A percentile compares a stretch with the other conserved stretches of the same genome.
Conservation (phyloP, 2,888 invertebrate species). For the Scaptomyza caliginosa region DNA sequence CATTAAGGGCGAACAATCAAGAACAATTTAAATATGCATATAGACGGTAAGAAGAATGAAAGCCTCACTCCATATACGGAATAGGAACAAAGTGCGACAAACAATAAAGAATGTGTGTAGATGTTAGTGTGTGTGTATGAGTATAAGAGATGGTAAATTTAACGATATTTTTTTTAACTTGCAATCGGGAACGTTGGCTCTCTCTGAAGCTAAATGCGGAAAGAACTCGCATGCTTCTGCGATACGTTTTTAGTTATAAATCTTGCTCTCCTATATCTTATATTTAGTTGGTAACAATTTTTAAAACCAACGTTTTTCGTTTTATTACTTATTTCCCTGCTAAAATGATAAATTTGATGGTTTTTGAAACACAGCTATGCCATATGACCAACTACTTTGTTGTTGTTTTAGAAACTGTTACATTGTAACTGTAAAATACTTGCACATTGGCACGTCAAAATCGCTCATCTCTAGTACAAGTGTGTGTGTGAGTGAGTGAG, state of each 20-base stretch:
- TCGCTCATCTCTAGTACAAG: slow-evolving; percentile 30
- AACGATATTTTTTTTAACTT: slow-evolving; percentile 3
- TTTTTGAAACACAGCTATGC: neutral
- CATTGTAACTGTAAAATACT: slow-evolving; percentile 11
- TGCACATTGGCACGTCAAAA: slow-evolving; percentile 15
- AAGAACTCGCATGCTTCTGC: neutral
- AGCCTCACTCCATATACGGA: slow-evolving; percentile 27
- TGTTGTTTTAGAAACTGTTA: slow-evolving; percentile 17
- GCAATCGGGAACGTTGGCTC: slow-evolving; percentile 1
- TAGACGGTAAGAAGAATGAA: neutral
- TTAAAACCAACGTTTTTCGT: no score
- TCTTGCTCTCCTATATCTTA: no score
- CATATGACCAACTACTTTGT: neutral
- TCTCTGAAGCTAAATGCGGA: neutral
- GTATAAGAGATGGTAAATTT: slow-evolving; percentile 27
- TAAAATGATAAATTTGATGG: neutral
- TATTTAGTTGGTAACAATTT: neutral
- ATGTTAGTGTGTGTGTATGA: slow-evolving; percentile 26
- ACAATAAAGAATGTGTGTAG: slow-evolving; percentile 17
- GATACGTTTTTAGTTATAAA: neutral
- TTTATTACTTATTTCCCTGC: no score
- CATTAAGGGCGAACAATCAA: neutral
- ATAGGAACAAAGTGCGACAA: slow-evolving; percentile 48
- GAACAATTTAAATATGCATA: slow-evolving; percentile 5
- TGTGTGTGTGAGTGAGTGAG: slow-evolving; percentile 26